Conservation (phyloP, 2,113 vertebrate genomes). For the Glaucidium brasilianum region DNA sequence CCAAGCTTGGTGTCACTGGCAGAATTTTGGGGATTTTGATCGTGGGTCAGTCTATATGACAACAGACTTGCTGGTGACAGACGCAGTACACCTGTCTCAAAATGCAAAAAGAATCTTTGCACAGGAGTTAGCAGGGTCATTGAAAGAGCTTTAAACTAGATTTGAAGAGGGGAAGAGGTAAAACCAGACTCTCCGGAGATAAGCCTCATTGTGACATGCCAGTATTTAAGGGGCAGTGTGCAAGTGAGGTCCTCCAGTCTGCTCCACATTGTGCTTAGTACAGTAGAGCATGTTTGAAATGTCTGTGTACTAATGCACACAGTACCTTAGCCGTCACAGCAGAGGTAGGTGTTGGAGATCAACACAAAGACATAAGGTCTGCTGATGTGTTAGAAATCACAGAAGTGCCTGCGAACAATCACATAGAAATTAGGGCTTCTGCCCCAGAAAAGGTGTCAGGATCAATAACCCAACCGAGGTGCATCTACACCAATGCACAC, state of each 20-base stretch:
- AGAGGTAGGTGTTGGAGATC: not conserved
- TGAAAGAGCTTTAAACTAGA: not conserved
- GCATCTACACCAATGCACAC: accelerated
- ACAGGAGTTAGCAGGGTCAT: not conserved
- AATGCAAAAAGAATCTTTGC: not conserved
- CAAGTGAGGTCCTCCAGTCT: not conserved
- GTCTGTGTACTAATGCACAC: not conserved
- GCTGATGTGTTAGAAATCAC: not conserved
- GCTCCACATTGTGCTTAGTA: not conserved
- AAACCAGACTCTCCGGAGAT: not conserved
- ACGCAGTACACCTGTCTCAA: not conserved
- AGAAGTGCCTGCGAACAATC: not conserved
- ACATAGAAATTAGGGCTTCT: not conserved
- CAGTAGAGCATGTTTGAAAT: not conserved
- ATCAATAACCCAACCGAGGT: not conserved
- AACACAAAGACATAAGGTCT: not conserved
- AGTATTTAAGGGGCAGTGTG: not conserved
- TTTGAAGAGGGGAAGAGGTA: not conserved
- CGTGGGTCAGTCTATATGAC: not conserved
- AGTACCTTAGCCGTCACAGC: not conserved
- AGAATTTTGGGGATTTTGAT: not conserved
- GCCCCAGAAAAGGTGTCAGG: too few species aligned
- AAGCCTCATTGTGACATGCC: not conserved
- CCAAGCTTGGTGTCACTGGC: not conserved
- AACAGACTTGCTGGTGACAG: not conserved